phyloP scores from a whole-genome alignment of 2,797 vertebrate species.

The Orestias chungarensis region DNA sequence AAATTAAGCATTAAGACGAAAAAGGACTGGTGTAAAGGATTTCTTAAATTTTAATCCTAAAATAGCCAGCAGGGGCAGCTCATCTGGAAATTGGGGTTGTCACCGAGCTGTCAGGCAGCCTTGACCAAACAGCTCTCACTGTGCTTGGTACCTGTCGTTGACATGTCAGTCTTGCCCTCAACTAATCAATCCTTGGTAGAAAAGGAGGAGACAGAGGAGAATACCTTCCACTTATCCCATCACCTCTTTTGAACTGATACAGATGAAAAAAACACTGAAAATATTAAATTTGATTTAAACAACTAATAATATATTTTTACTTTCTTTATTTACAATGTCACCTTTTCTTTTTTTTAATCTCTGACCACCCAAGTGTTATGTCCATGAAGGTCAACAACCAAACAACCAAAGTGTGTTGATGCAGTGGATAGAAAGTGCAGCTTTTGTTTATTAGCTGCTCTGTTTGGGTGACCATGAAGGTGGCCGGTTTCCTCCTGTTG shows the following conservation, averaged over 20 bases:
- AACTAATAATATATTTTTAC: background rate
- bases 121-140: conserved; percentile 69
- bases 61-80: conserved; percentile 52
- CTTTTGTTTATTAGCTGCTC: conserved; percentile 49
- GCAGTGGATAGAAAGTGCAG: conserved; percentile 49
- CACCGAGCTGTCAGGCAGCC: conserved; percentile 75
- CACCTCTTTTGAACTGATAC: background rate
- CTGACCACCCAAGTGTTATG: conserved; percentile 9
- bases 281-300: background rate
- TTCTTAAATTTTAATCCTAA: conserved; percentile 59
- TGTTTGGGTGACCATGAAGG: conserved; percentile 57
- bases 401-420: conserved; percentile 31
- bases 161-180: conserved; percentile 62
- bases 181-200: conserved; percentile 69
- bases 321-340: background rate
- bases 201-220: conserved; percentile 15
- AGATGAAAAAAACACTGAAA: no score
- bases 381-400: conserved; percentile 50
- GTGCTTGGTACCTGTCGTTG: conserved; percentile 68
- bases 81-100: conserved; percentile 75
- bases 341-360: background rate
- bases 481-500: conserved; percentile 43
- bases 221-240: conserved; percentile 27
- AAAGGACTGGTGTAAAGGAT: conserved; percentile 35
- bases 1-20: conserved; percentile 54